Base-by-base conservation (phyloP, 2,113 vertebrate genomes). In the Dolichallabes microphthalmus region DNA sequence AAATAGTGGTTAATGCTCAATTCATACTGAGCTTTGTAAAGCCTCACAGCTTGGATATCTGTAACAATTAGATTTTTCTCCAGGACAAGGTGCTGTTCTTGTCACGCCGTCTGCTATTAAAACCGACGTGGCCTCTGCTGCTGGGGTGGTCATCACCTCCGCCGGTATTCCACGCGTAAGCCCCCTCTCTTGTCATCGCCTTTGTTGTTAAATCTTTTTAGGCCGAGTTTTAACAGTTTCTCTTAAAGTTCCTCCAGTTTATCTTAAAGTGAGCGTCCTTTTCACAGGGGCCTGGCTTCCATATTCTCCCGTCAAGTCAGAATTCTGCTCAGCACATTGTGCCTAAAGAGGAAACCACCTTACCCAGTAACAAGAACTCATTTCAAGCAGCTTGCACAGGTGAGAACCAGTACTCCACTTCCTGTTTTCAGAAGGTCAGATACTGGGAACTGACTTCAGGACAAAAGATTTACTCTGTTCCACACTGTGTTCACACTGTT, bases 71-170 rank as follows among this genome's bases (percentile, higher is more conserved):
- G 2, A 25, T 17, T 53, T 52, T 27, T 75, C 71, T 90, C 79
- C 95, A 90, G 96, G 95, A 88, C 96, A 93, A 20, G 94, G 93
- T 87, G 93, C 97, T 82, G 95, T 98, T 89, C 96, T 98, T 82
- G 96, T 98, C 90, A 95, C 97, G 5, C 95, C 96, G 27, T 92
- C 95, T 55, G 91, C 96, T 87, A 89, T 97, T 90, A 98, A 97
- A 93, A 93, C 94, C 87, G 97, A 98, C 35, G 93, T 94, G 61
- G 92, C 96, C 80, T 92, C 96, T 77, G 95, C 94, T 74, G 90
- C 97, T 55, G 94, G 91, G 32, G 91, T 98, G 87, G 96, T 97
- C 90, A 95, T 98, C 82, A 74, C 96, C 19, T 93, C 97, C 27
- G 91, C 97, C 86, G 90, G 94, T 92, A 94, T 97, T 57, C 86